Base-by-base conservation (phyloP, 1,140 invertebrate species). In the Lasioglossum baleicum region DNA sequence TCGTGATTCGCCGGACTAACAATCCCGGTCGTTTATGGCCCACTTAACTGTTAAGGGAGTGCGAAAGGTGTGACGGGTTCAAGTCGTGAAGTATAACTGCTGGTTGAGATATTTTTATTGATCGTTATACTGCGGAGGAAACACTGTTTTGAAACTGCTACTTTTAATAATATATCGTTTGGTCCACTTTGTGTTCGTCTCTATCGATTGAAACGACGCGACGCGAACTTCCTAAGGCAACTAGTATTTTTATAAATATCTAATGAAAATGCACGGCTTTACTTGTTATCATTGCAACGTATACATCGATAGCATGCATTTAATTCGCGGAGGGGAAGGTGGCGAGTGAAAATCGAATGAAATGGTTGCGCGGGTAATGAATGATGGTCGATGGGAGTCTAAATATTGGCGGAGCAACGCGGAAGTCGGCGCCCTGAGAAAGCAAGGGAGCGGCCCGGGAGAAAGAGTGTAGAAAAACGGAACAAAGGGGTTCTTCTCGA, bases 401-500 rank as follows among this genome's bases (percentile, higher is more conserved):
- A 58, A 58, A n/a, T 58, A 58, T 58, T n/a, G 8, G 56, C 56
- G 56, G 1, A 15, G 26, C 40, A 35, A 68, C 20, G 20, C 20
- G 66, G 42, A 53, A 75, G 42, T 26, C 10, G n/a, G 48, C 2
- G 56, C 56, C 58, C 2, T 61, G 63, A 66, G 22, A 53, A 70
- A 53, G 42, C n/a, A 17, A 22, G 22, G 26, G 40, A 44, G 35
- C 13, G 26, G 61, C 31, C 51, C 15, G 51, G 13, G 13, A 64
- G 61, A 40, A 40, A 60, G 31, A 58, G 8, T 70, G 42, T 63
- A 73, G 58, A 75, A 31, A 69, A n/a, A 51, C n/a, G 56, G 26
- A 69, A 76, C 1, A 56, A 51, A 83, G 58, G 61, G 58, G 56
- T 40, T 56, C 11, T 66, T 63, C 35, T 56, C 71, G 64, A 66